Evolutionary conservation across 1,140 invertebrate genomes (phyloP).

Genomic region (Popillia japonica): DNA sequence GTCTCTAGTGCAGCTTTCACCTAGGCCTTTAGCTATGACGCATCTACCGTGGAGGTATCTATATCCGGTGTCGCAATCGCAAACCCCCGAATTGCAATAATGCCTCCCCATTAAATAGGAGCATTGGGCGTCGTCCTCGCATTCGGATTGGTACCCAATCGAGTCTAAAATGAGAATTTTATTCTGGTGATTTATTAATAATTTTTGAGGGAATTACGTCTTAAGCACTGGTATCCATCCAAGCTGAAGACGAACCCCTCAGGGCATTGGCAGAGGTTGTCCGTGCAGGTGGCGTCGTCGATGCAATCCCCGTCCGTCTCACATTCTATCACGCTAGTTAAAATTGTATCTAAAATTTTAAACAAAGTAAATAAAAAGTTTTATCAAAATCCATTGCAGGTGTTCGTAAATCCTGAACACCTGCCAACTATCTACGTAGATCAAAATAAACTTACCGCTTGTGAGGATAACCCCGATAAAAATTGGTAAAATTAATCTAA

Average conservation of each 20-base stretch:
- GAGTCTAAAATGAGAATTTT: conserved; percentile 17
- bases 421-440: not conserved
- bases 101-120: conserved; percentile 24
- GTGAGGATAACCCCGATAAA: no score
- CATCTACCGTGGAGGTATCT: conserved; percentile 32
- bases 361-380: not conserved
- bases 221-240: not conserved
- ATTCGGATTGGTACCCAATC: conserved; percentile 13
- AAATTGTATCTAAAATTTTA: not conserved
- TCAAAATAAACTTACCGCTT: no score
- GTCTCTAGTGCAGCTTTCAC: not conserved
- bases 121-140: conserved; percentile 36
- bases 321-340: not conserved
- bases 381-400: not conserved
- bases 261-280: conserved; percentile 22
- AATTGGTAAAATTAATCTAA: no score
- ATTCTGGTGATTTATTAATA: not conserved
- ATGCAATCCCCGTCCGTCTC: conserved; percentile 8
- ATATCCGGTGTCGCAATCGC: conserved; percentile 30
- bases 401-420: not conserved
- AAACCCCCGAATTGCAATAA: not conserved
- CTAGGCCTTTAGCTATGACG: not conserved
- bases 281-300: not conserved
- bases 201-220: no score
- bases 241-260: not conserved